phyloP scores from a whole-genome alignment of 2,888 invertebrate species.

The Callimorpha dominula region DNA sequence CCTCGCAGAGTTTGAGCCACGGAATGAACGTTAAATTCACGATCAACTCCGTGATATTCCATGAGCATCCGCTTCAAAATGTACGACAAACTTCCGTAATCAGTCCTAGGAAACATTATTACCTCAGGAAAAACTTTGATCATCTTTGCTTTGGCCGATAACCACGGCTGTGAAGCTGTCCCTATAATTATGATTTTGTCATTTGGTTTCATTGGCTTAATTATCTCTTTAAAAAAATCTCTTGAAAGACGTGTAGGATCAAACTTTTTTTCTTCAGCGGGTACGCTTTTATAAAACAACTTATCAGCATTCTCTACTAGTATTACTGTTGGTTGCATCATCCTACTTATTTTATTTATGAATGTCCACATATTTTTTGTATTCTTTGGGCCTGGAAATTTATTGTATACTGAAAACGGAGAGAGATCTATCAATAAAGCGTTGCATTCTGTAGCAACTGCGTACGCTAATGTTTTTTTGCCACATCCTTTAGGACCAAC shows the following conservation, averaged over 20 bases:
- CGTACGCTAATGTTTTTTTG: constrained; percentile 90
- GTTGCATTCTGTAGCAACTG: constrained; percentile 91
- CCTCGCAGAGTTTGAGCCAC: constrained; percentile 85
- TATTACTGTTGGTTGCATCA: constrained; percentile 92
- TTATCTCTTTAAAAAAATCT: constrained; percentile 89
- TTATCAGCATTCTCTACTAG: constrained; percentile 89
- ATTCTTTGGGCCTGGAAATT: constrained; percentile 90
- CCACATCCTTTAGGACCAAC: constrained; percentile 90
- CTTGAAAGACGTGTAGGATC: constrained; percentile 91
- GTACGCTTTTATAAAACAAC: constrained; percentile 90
- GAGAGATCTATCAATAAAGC: constrained; percentile 92
- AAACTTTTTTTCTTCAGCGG: constrained; percentile 86
- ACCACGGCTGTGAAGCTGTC: constrained; percentile 89
- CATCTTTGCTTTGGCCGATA: constrained; percentile 78
- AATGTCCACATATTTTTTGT: constrained; percentile 89
- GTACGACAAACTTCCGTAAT: constrained; percentile 87
- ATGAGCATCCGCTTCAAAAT: constrained; percentile 86
- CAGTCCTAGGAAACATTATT: constrained; percentile 84
- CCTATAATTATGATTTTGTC: constrained; percentile 91
- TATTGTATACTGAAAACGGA: constrained; percentile 88
- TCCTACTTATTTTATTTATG: constrained; percentile 88
- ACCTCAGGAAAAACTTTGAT: constrained; percentile 87
- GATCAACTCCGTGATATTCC: constrained; percentile 86
- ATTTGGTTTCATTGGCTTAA: constrained; percentile 88
- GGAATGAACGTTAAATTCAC: constrained; percentile 87